Evolutionary conservation across 2,797 vertebrate species (phyloP).

Genomic region (Alouatta caraya): DNA sequence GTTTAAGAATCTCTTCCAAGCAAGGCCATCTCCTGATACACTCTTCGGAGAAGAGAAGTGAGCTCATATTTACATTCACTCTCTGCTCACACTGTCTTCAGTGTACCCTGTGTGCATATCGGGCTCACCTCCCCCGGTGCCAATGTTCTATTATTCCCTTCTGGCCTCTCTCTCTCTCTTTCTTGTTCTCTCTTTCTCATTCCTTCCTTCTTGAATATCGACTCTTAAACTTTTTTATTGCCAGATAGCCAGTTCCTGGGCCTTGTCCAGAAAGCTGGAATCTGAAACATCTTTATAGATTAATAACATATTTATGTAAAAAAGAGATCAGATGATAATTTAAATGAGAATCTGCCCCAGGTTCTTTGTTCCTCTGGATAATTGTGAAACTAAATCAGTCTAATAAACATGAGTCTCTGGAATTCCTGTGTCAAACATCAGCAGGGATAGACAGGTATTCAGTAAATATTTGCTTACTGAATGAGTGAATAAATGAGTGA

Average conservation of each 20-base stretch:
- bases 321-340: background rate
- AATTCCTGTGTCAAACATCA: background rate
- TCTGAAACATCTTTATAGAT: background rate
- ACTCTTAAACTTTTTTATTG: background rate
- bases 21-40: slow-evolving; percentile 57
- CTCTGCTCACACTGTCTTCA: background rate
- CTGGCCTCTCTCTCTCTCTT: background rate
- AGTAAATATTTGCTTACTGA: background rate
- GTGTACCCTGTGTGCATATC: background rate
- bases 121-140: fast-evolving
- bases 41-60: slow-evolving; percentile 53
- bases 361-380: background rate
- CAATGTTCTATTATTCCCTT: background rate
- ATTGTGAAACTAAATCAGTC: background rate
- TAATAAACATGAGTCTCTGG: background rate
- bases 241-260: background rate
- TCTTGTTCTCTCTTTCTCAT: background rate
- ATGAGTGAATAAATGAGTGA: background rate
- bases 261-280: background rate
- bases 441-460: background rate
- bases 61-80: slow-evolving; percentile 12
- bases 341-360: background rate
- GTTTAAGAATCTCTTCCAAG: slow-evolving; percentile 70
- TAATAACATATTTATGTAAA: slow-evolving; percentile 1
- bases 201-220: background rate